Percentiles rank a stretch among this genome's conserved stretches.
These are phyloP conservation scores for Acleris emargana DNA, from an alignment of 2,888 invertebrate species.

Conservation along the genomic window DNA sequence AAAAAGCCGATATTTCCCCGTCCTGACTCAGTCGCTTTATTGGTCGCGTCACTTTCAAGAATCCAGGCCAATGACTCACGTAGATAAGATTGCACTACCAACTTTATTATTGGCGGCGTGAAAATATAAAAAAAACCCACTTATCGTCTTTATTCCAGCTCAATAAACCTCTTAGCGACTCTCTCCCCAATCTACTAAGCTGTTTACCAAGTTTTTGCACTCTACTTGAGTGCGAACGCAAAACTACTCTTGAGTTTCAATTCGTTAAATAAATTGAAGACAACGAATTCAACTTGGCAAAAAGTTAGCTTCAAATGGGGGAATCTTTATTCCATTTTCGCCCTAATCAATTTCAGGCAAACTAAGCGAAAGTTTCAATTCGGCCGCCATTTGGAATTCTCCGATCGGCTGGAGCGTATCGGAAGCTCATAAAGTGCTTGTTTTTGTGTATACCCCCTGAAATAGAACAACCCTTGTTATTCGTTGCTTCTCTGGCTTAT, in stretches of 20 bases:
- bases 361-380: constrained; percentile 70
- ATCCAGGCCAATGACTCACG: constrained; percentile 58
- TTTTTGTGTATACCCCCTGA: constrained; percentile 41
- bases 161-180: constrained; percentile 22
- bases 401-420: constrained; percentile 44
- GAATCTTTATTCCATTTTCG: constrained; percentile 55
- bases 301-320: constrained; percentile 42
- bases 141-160: constrained; percentile 15
- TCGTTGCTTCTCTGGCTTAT: constrained; percentile 6
- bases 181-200: constrained; percentile 23
- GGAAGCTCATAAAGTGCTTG: constrained; percentile 44
- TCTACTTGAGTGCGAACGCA: constrained; percentile 19
- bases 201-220: constrained; percentile 33
- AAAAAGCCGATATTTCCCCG: constrained; percentile 64
- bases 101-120: constrained; percentile 23
- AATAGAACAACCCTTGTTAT: constrained; percentile 18
- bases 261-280: constrained; percentile 37
- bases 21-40: constrained; percentile 62
- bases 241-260: constrained; percentile 25
- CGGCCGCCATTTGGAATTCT: constrained; percentile 55
- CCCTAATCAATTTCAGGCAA: constrained; percentile 65
- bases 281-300: constrained; percentile 37
- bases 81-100: constrained; percentile 37
- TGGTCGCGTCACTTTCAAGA: constrained; percentile 52
- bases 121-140: constrained; percentile 22